Evolutionary conservation across 2,797 vertebrate genomes (phyloP), one percentile per base, ranked within the genome.

Genomic region (Clamator glandarius): DNA sequence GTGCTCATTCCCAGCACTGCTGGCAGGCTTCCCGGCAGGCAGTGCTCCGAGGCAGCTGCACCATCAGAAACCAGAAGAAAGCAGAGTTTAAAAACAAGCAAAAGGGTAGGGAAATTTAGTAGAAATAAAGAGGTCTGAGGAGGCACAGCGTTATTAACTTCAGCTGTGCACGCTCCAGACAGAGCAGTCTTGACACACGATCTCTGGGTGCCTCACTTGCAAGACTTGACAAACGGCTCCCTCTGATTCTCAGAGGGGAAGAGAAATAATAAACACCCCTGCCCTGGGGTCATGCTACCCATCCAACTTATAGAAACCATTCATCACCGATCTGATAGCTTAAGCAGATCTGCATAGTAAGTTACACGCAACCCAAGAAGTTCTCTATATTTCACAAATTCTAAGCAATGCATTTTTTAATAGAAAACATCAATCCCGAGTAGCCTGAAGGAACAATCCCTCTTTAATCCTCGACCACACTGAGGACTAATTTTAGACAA

Each of bases 351-450:
- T 96, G 84, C 96, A 84, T 93, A 83, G 76, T 52, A 82, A 89
- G 87, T 69, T 84, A 87, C 80, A 82, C 17, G 20, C 48, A 58
- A 91, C 66, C 92, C 63, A 63, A 90, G 62, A 63, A 78, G 91
- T 77, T 89, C 52, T 70, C 77, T 55, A 64, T 84, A 78, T 94
- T 96, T 95, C 93, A 93, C 46, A 70, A 91, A 95, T 64, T 82
- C 95, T 94, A 59, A 61, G 89, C 90, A 72, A 84, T 83, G 94
- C 69, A 39, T 82, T 96, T 97, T 96, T 92, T 87, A 97, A 97
- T 97, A 63, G 92, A 94, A 97, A 97, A 93, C 96, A 97, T 96
- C 94, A 95, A 94, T 97, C 64, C 95, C 84, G 9, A 78, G 92
- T 91, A 93, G 94, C 92, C 94, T 9, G 28, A 70, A 96, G 95